Base-by-base conservation (phyloP, 30 jellyfish, hydroid and myxozoan species). In the Hydra vulgaris region DNA sequence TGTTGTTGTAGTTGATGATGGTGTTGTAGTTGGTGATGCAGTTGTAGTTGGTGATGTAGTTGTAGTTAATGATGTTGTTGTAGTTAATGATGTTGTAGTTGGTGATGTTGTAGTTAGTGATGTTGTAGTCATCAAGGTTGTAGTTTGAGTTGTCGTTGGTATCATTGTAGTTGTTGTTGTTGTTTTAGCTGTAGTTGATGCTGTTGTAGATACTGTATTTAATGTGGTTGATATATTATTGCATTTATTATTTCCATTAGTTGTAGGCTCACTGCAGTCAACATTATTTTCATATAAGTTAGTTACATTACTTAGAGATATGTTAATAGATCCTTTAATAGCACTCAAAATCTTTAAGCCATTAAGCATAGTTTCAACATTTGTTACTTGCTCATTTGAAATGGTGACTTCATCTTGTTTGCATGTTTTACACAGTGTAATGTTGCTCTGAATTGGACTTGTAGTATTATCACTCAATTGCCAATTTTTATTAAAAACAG, bases 321-420 rank as follows among this genome's bases (percentile, higher is more conserved):
- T 54, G 27, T 78, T 78, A 0, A 78, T 27, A 8, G 25, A 52
- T 0, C 85, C 85, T 22, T 78, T 66, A 24, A 40, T 0, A 15
- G 85, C 78, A 40, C 82, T 78, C 0, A 78, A 78, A 8, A 78
- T 40, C 8, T 78, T 78, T 74, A 78, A 24, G 27, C 68, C 77
- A 23, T 53, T 53, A 68, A 68, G 26, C 25, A 68, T 68, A 68
- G 26, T 68, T 68, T 20, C 27, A n/a, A 68, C 16, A 23, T 68
- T 68, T 20, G 75, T 68, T n/a, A 16, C 25, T 68, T 68, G 75
- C 16, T 68, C 75, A 68, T 7, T n/a, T 3, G 75, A 68, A n/a
- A 68, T 68, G 7, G 27, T 68, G 26, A 68, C 15, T 23, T 68
- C 27, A 68, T 23, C 75, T n/a, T 7, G 75, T 68, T 68, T 23